Conservation (phyloP, 2,113 vertebrate genomes). For the Microtus pennsylvanicus region DNA sequence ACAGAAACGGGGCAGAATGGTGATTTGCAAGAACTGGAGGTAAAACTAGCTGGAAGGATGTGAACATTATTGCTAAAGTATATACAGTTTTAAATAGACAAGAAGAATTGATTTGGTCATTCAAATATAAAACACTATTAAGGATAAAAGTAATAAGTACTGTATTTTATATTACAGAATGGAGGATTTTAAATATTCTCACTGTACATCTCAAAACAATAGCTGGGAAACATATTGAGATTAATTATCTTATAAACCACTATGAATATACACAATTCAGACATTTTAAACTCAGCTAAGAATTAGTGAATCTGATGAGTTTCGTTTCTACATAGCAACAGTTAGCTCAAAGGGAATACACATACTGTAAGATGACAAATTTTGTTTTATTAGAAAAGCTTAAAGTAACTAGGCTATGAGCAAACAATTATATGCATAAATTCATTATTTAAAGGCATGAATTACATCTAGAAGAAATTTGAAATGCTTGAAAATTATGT, state of each 20-base stretch:
- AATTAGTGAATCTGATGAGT: background rate
- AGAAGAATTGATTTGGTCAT: background rate
- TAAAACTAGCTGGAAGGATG: too few relatives aligned
- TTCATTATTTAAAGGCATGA: background rate
- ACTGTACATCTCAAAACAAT: background rate
- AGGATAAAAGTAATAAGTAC: background rate
- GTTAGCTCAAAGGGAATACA: background rate
- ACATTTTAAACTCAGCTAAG: background rate
- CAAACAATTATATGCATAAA: background rate
- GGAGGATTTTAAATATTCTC: background rate
- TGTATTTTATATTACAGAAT: background rate
- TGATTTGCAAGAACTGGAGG: background rate
- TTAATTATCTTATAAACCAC: background rate
- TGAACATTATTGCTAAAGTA: background rate
- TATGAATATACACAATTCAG: background rate
- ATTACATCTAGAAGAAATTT: background rate
- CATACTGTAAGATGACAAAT: background rate
- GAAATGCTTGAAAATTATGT: background rate
- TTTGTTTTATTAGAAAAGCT: background rate
- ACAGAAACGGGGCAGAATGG: background rate
- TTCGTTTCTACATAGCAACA: background rate
- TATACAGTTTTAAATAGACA: background rate
- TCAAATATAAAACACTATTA: background rate
- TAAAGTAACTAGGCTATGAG: background rate
- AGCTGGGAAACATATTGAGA: background rate